A percentile compares a stretch with the other conserved stretches of the same genome.
Evolutionary conservation across 2,888 invertebrate genomes (phyloP).

Genomic region (Achlya flavicornis): DNA sequence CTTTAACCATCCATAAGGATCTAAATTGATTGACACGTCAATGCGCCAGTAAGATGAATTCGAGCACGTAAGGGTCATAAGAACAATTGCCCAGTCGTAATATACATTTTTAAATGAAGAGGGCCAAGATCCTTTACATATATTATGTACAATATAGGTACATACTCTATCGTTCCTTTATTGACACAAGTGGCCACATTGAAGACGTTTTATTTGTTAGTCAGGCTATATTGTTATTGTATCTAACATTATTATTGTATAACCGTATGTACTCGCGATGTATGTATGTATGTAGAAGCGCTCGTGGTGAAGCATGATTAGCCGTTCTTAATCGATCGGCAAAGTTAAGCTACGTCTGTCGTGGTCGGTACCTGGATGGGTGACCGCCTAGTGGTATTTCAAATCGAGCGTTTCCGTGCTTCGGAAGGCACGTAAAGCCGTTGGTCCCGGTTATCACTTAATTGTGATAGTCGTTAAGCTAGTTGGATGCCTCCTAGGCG

Average conservation of each 20-base stretch:
- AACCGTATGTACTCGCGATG: not conserved
- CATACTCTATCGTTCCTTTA: conserved; percentile 28
- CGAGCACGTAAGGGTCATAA: not conserved
- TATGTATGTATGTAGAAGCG: too few relatives aligned
- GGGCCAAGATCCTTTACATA: conserved; percentile 24
- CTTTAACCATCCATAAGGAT: not conserved
- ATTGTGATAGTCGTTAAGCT: too few relatives aligned
- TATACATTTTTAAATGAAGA: conserved; percentile 10
- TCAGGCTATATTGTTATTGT: conserved; percentile 6
- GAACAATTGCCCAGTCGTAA: not conserved
- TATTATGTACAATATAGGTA: conserved; percentile 16
- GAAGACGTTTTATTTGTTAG: conserved; percentile 25
- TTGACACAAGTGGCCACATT: conserved; percentile 51
- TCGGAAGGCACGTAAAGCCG: too few relatives aligned
- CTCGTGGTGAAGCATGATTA: too few relatives aligned
- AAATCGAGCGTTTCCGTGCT: too few relatives aligned
- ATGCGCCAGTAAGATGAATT: not conserved
- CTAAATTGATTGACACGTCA: not conserved
- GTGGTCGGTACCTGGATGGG: too few relatives aligned
- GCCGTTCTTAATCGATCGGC: too few relatives aligned
- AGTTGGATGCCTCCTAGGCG: too few relatives aligned
- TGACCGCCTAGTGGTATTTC: too few relatives aligned
- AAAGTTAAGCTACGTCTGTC: too few relatives aligned
- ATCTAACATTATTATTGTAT: conserved; percentile 21
- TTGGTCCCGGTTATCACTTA: too few relatives aligned